These are phyloP conservation scores for Nematostella vectensis DNA, from an alignment of 92 coral and sea anemone genomes.

Conservation along the genomic window DNA sequence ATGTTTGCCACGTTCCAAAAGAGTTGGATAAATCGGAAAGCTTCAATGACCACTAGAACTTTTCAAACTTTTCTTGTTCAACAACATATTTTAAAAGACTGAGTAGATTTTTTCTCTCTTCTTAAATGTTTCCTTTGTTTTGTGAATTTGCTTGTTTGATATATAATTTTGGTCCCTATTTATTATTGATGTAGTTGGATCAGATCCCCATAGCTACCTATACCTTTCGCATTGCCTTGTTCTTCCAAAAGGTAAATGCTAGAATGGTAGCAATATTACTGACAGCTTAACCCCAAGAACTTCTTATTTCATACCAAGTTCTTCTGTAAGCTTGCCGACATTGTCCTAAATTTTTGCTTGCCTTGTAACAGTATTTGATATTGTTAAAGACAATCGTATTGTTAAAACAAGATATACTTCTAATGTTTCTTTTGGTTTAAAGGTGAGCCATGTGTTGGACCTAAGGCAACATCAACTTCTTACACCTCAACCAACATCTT, in stretches of 20 bases:
- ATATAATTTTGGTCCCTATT: too few species aligned
- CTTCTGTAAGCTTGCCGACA: slow-evolving; percentile 19
- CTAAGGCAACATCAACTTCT: slow-evolving; percentile 65
- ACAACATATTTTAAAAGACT: too few species aligned
- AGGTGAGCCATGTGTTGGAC: slow-evolving; percentile 87
- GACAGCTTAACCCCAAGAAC: slow-evolving; percentile 6
- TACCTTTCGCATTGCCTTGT: slow-evolving; percentile 30
- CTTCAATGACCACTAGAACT: too few species aligned
- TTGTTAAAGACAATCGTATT: neutral
- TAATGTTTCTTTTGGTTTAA: neutral
- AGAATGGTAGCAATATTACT: slow-evolving; percentile 25
- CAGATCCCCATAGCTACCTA: slow-evolving; percentile 27
- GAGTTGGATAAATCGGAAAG: too few species aligned
- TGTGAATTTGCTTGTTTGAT: too few species aligned
- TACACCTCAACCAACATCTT: slow-evolving; percentile 81
- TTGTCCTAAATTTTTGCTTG: neutral
- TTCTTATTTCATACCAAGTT: slow-evolving; percentile 1
- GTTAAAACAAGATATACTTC: too few species aligned
- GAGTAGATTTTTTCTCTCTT: too few species aligned
- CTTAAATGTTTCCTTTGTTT: too few species aligned
- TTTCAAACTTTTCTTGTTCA: too few species aligned
- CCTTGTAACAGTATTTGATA: neutral
- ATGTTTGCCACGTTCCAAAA: too few species aligned
- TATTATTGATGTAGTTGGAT: too few species aligned
- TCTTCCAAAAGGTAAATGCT: slow-evolving; percentile 8